Evolutionary conservation across 2,888 invertebrate species (phyloP), one percentile per base, ranked within the genome.

Genomic region (Pecten maximus): DNA sequence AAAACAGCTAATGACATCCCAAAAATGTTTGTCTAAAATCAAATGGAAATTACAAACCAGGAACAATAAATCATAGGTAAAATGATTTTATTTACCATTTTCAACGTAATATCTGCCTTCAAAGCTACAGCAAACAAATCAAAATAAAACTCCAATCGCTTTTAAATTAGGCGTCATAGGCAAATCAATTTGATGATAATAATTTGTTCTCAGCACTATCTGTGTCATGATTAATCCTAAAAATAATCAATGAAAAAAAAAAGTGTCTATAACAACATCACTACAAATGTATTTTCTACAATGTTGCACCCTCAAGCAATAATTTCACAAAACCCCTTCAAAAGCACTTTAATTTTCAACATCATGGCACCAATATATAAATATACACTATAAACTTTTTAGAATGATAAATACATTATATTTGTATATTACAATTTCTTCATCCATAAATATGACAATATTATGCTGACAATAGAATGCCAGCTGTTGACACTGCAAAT

Each of bases 61-160:
- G 54, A 54, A 54, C 54, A 54, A 54, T 0, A 54, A 12, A 23
- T 54, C 0, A 74, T 28, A 74, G 74, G 74, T 74, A 6, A 74
- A 74, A 23, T 74, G 35, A 74, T 74, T 74, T 74, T 74, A 74
- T 74, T 74, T 74, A 74, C 74, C 74, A 74, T 74, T 35, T 74
- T 74, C 74, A 74, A 74, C 16, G 23, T 28, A 35, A 74, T 23
- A 74, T 74, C 74, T 74, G 28, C 74, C 74, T 74, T 74, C 28
- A 35, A 74, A 74, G 74, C 74, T 74, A 23, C 19, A 74, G 74
- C 74, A 74, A 74, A 35, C 35, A 35, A 74, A 74, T 74, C 74
- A 0, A 35, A 74, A 74, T 54, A 28, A 74, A 74, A 74, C 6
- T 2, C 12, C 74, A 6, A 74, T 4, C 8, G 35, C 15, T 74